Evolutionary conservation across 2,113 vertebrate genomes (phyloP).

Genomic region (Coptodon bakossiorum): DNA sequence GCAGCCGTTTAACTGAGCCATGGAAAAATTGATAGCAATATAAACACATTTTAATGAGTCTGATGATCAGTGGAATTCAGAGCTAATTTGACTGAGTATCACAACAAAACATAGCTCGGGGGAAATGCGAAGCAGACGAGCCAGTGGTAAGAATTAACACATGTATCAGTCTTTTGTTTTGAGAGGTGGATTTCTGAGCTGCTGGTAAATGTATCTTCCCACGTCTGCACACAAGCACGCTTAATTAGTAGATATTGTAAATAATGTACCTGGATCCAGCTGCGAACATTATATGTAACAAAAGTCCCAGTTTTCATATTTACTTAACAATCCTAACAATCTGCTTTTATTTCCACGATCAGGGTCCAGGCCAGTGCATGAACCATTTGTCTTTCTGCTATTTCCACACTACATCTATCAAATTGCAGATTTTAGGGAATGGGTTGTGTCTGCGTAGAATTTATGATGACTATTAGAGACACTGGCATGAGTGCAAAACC

Average conservation of each 20-base stretch:
- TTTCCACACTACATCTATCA: constrained; percentile 45
- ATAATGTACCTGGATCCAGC: neutral
- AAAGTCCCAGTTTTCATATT: neutral
- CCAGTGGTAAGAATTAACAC: constrained; percentile 2
- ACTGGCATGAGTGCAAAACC: constrained; percentile 36
- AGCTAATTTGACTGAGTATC: constrained; percentile 46
- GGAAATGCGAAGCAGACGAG: neutral
- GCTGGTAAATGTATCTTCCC: neutral
- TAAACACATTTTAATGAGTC: constrained; percentile 62
- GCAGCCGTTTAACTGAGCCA: constrained; percentile 28
- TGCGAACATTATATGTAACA: neutral
- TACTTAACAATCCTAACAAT: neutral
- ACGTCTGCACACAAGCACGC: neutral
- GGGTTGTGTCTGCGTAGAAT: constrained; percentile 25
- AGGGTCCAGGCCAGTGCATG: constrained; percentile 11
- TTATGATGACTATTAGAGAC: constrained; percentile 41
- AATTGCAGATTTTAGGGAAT: constrained; percentile 44
- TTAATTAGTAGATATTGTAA: neutral
- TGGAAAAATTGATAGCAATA: constrained; percentile 42
- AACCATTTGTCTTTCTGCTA: constrained; percentile 27
- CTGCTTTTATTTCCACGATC: constrained; percentile 16
- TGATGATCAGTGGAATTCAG: constrained; percentile 51
- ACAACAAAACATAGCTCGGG: constrained; percentile 34
- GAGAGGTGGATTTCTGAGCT: neutral
- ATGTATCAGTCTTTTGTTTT: neutral